Evolutionary conservation across 2,113 vertebrate genomes (phyloP), one percentile per base, ranked within the genome.

Genomic region (Muscicapa adusta): DNA sequence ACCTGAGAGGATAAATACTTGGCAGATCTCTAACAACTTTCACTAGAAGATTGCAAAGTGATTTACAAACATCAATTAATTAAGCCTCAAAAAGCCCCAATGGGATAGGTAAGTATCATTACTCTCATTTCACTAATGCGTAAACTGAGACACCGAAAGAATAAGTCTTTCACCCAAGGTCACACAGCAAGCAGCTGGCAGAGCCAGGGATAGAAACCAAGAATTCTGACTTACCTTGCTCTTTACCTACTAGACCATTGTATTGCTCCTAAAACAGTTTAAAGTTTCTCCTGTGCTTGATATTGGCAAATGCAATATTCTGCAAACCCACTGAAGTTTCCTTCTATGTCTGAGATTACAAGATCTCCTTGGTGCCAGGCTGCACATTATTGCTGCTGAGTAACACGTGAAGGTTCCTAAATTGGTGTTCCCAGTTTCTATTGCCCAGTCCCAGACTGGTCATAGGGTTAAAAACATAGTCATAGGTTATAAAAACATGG

Each of bases 21-120:
- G 94, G 93, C 95, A 93, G 81, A 75, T 96, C 75, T 84, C 57
- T 91, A 94, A 73, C 75, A 94, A 85, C 94, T 96, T 95, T 91
- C 94, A 62, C 88, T 48, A 65, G 63, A 93, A 85, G 85, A 95
- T 96, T 43, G 1, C 73, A 78, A 92, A 94, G 93, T 95, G 95
- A 95, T 95, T 96, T 94, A 95, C 93, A 96, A 94, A 93, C 88
- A 93, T 86, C 94, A 96, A 93, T 96, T 96, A 95, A 96, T 95
- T 97, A 95, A 93, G 93, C 54, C 85, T 87, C 89, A 72, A 70
- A 96, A 91, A 93, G 82, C 84, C 68, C 81, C 91, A 90, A 43
- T 2, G 68, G 93, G 83, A 93, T 86, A 93, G 94, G 92, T 92
- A 87, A 93, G 94, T 93, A 92, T 94, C 94, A 91, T 96, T 96